phyloP scores from a whole-genome alignment of 2,113 vertebrate species.

The Ceyx melanurus region DNA sequence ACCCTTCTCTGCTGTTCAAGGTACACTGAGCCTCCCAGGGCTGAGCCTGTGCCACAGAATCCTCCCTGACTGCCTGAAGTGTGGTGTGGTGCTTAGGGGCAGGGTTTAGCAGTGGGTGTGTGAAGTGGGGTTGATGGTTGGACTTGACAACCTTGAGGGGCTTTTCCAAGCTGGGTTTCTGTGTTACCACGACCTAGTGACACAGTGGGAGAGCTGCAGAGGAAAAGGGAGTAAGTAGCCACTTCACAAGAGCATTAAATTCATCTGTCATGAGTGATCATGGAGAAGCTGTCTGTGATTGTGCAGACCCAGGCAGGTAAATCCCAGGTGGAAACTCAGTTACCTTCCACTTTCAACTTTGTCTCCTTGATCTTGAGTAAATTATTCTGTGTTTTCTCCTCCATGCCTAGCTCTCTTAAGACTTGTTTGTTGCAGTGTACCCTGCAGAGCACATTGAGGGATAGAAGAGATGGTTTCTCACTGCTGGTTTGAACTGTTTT shows the following conservation, averaged over 20 bases:
- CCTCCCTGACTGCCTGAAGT: neutral
- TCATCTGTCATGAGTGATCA: neutral
- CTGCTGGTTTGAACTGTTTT: neutral
- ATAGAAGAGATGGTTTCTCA: neutral
- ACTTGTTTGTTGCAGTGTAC: neutral
- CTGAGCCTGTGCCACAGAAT: accelerated
- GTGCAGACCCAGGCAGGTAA: neutral
- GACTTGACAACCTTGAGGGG: no score
- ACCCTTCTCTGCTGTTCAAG: accelerated
- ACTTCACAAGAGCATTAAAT: neutral
- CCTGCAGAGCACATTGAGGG: neutral
- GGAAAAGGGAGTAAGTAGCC: neutral
- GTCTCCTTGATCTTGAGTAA: neutral
- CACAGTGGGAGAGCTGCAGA: neutral
- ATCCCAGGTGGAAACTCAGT: neutral
- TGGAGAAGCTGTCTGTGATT: neutral
- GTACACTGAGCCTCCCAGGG: accelerated
- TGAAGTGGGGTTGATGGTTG: no score
- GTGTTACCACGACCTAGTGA: neutral
- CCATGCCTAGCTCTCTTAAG: neutral
- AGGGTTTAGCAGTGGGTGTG: no score
- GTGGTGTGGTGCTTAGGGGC: no score
- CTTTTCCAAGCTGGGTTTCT: no score
- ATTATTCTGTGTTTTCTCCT: neutral
- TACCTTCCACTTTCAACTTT: neutral